phyloP scores from a whole-genome alignment of 2,888 invertebrate genomes.

The Neelides folsomi region DNA sequence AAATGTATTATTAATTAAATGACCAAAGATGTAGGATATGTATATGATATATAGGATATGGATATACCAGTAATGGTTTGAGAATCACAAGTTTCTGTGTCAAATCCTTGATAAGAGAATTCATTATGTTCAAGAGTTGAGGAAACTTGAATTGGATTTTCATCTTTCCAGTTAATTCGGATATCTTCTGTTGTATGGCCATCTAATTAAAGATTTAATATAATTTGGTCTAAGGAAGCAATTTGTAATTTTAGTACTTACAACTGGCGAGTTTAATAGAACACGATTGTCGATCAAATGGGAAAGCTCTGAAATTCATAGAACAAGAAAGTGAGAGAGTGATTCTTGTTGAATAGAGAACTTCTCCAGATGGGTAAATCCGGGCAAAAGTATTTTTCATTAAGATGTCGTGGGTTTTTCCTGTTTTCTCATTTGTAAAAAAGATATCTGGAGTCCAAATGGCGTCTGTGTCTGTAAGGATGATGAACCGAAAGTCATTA shows the following conservation, averaged over 20 bases:
- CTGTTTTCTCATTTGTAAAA: conserved; percentile 8
- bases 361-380: not conserved
- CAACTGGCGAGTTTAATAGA: not conserved
- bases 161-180: no score
- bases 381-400: conserved; percentile 4
- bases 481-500: not conserved
- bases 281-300: conserved; percentile 7
- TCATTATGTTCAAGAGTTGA: no score
- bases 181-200: no score
- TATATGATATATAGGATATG: no score
- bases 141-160: no score
- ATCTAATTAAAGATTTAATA: no score
- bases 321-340: conserved; percentile 5
- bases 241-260: no score
- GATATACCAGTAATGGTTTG: no score
- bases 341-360: conserved; percentile 1
- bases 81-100: no score
- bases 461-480: not conserved
- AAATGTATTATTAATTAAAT: no score
- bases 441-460: conserved; percentile 5
- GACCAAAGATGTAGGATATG: no score
- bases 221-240: not conserved
- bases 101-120: no score
- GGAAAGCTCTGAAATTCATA: conserved; percentile 6
- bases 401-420: conserved; percentile 3